Conservation (phyloP, 2,797 vertebrate genomes). For the Bovichtus diacanthus region DNA sequence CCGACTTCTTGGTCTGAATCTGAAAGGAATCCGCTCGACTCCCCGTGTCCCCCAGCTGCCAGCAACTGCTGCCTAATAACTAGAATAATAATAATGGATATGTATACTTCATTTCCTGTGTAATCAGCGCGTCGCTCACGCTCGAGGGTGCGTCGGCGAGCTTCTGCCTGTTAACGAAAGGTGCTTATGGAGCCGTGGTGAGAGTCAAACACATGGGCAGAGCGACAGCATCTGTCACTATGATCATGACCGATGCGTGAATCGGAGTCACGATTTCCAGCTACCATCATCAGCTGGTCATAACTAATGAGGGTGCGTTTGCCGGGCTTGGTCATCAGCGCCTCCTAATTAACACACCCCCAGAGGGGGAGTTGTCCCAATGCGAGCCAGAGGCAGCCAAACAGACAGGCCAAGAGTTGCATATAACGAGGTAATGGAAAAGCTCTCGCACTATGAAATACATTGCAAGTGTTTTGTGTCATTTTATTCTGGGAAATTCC, state of each 20-base stretch:
- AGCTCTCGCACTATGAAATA: neutral
- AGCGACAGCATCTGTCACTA: constrained; percentile 40
- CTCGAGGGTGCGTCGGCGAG: constrained; percentile 23
- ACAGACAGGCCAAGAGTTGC: neutral
- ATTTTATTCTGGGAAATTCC: constrained; percentile 13
- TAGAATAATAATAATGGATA: constrained; percentile 40
- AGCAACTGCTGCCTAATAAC: constrained; percentile 24
- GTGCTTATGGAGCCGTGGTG: constrained; percentile 44
- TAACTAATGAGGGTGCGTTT: constrained; percentile 57
- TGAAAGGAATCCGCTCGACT: neutral
- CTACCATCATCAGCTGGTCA: constrained; percentile 29
- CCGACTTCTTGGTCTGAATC: neutral
- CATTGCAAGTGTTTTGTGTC: neutral
- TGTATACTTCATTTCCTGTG: constrained; percentile 58
- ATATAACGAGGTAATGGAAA: constrained; percentile 34
- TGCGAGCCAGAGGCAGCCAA: constrained; percentile 29
- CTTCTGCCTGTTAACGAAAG: constrained; percentile 45
- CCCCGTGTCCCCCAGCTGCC: constrained; percentile 16
- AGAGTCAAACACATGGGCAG: constrained; percentile 23
- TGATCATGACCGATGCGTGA: constrained; percentile 29
- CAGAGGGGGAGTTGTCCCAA: constrained; percentile 52
- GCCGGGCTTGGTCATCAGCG: constrained; percentile 21
- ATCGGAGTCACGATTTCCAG: constrained; percentile 41
- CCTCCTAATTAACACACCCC: constrained; percentile 40
- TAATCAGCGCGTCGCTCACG: constrained; percentile 37